Percentiles rank a stretch among this genome's conserved stretches.
These are phyloP conservation scores for Eristalinus sepulchralis DNA, from an alignment of 2,888 invertebrate genomes.

Conservation along the genomic window DNA sequence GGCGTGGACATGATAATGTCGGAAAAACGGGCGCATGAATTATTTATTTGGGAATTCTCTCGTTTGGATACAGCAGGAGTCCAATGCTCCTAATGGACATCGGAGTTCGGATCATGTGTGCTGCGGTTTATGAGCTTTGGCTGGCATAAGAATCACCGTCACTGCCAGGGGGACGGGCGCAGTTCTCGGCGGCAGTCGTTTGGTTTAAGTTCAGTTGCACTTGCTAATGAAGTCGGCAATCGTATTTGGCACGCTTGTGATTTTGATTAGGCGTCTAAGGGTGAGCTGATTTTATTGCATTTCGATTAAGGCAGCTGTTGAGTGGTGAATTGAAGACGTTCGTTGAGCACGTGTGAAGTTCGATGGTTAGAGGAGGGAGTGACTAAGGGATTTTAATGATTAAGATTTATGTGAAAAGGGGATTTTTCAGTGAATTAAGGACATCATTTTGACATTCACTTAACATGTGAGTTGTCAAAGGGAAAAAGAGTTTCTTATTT, in stretches of 20 bases:
- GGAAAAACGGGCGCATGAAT: neutral
- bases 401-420: too few species aligned
- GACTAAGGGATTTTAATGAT: too few species aligned
- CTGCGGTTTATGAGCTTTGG: neutral
- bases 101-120: neutral
- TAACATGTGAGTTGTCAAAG: too few species aligned
- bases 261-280: neutral
- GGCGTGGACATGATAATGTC: neutral
- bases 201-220: neutral
- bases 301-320: neutral
- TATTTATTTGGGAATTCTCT: conserved; percentile 9
- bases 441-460: too few species aligned
- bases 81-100: conserved; percentile 8
- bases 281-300: neutral
- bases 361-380: too few species aligned
- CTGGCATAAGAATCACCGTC: neutral
- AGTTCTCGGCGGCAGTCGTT: neutral
- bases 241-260: neutral
- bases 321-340: neutral
- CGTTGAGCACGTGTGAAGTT: too few species aligned
- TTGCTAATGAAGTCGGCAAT: neutral
- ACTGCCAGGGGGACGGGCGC: neutral
- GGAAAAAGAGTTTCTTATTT: too few species aligned
- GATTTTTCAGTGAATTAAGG: too few species aligned
- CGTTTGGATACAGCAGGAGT: neutral